Evolutionary conservation across 2,797 vertebrate genomes (phyloP), one percentile per base, ranked within the genome.

Genomic region (Micromesistius poutassou): DNA sequence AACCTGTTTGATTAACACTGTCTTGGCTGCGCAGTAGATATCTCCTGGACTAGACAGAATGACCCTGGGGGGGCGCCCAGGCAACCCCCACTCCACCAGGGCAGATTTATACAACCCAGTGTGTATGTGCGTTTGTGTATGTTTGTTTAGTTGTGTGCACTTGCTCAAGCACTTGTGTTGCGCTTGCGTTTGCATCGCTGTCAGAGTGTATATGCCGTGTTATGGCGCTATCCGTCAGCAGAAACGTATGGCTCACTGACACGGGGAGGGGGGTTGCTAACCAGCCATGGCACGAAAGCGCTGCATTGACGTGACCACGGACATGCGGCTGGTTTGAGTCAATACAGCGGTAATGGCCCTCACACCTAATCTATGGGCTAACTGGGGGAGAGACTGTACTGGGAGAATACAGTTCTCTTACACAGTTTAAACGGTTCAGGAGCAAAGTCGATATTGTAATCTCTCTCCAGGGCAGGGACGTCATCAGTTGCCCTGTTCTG

Each of bases 211-310:
- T 72, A 31, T 77, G 76, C 0, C 16, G 78, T 87, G 82, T 76
- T 74, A 71, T 78, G 81, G 84, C 81, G 85, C 83, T 87, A 82
- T 84, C 77, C 30, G 83, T 93, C 91, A 92, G 90, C 90, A 91
- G 84, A 92, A 91, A 88, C 78, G 79, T 72, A 72, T 19, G 73
- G 81, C 66, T 16, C 79, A 86, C 87, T 89, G 90, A 91, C 71
- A 75, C 79, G 79, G 78, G 76, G 78, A 77, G 75, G 79, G n/a
- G n/a, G n/a, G n/a, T n/a, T n/a, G 71, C 77, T 77, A 79, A 82
- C 87, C 81, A 83, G 76, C 80, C 73, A 78, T 77, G 72, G 76
- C 81, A 71, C 71, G 10, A 79, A n/a, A 1, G 76, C 72, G 79
- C 77, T 30, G 14, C 74, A 14, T 77, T 78, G 85, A 87, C 84